Evolutionary conservation across 2,113 vertebrate species (phyloP).

Genomic region (Hypomesus transpacificus): DNA sequence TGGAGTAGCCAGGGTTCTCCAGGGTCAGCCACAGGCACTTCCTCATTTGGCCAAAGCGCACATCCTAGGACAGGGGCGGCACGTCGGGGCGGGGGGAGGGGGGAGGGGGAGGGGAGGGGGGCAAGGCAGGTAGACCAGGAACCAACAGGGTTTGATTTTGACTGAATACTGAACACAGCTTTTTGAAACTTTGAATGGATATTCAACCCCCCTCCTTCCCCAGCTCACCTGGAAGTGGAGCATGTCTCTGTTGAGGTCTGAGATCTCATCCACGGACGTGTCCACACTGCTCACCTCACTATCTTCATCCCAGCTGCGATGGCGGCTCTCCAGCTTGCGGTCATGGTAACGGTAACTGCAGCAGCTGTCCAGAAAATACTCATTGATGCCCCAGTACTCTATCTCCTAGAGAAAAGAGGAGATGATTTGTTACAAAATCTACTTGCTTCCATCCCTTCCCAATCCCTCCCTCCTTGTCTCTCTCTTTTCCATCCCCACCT

Average conservation of each 20-base stretch:
- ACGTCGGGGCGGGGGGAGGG: no score
- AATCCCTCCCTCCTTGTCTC: background rate
- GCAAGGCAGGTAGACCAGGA: no score
- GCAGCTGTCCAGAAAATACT: constrained; percentile 92
- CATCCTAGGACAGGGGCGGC: constrained; percentile 27
- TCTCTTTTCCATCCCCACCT: constrained; percentile 38
- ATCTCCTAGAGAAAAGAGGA: constrained; percentile 85
- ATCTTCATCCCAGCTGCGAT: constrained; percentile 90
- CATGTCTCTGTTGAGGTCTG: constrained; percentile 89
- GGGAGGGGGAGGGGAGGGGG: no score
- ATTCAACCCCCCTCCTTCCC: no score
- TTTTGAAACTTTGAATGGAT: no score
- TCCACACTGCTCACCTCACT: constrained; percentile 94
- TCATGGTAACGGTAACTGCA: constrained; percentile 95
- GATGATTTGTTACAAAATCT: background rate
- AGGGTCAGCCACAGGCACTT: constrained; percentile 93
- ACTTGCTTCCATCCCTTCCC: no score
- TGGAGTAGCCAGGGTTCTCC: constrained; percentile 97
- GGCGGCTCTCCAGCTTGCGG: constrained; percentile 83
- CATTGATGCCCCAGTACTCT: constrained; percentile 97
- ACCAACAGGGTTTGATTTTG: no score
- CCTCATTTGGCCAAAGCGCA: constrained; percentile 80
- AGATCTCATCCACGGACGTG: constrained; percentile 90
- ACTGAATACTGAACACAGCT: no score
- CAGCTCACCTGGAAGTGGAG: constrained; percentile 72